Base-by-base conservation (phyloP, 2,113 vertebrate species). In the Tragelaphus imberbis region DNA sequence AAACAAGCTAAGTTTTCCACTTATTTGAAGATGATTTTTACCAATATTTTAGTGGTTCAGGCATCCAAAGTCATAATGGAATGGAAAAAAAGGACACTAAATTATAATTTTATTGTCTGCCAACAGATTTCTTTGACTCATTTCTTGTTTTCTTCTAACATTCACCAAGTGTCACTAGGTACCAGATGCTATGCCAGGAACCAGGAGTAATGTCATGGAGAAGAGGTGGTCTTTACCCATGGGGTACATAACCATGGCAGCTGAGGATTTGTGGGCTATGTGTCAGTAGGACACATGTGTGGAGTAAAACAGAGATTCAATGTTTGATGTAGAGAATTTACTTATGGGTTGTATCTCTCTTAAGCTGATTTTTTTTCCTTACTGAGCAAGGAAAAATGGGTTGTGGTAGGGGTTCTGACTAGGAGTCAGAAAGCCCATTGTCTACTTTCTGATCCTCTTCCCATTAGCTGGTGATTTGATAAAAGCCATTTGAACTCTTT, bases 1-100 rank as follows among this genome's bases (percentile, higher is more conserved):
- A 75, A 53, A 25, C 1, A 53, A 40, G 36, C 19, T 71, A 91
- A 92, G n/a, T 59, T 95, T 97, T 86, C 58, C 96, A 88, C 44
- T 94, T 95, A 77, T 90, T 95, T 47, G 25, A 53, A 84, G 85
- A 84, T 80, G 40, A 27, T 30, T 94, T 33, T 95, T 91, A 92
- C 47, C 7, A 84, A 55, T 87, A 94, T 71, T 96, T 96, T 94
- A 95, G 51, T 97, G 82, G 79, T 14, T 94, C 19, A 16, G 33
- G 30, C 79, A 91, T 94, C 56, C 6, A 80, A 80, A 36, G 3
- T 87, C 59, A 93, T 79, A 92, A 82, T 88, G n/a, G 95, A 85
- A 91, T 61, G 14, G 10, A 1, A 16, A 40, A 71, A n/a, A 81
- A 55, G 19, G 6, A 5, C 49, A 88, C n/a, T 90, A 94, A 97